These are phyloP conservation scores for Eumerus sabulonum DNA, from an alignment of 2,888 invertebrate species.

Conservation along the genomic window DNA sequence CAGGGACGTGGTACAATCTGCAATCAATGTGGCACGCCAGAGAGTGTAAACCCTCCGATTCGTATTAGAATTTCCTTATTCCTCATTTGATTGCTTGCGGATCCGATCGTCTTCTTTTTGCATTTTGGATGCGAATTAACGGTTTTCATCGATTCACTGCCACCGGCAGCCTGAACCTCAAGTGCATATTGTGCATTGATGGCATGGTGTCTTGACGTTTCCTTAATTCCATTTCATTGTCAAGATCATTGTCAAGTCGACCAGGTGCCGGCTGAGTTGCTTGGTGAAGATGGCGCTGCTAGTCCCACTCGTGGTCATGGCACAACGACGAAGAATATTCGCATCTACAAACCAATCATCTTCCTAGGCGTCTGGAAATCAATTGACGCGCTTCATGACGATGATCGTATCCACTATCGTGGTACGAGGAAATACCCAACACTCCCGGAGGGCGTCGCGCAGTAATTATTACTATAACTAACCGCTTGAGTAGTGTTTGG, in stretches of 20 bases:
- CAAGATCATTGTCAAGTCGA: constrained; percentile 63
- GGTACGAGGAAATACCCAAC: neutral
- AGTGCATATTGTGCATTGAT: constrained; percentile 11
- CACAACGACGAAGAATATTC: neutral
- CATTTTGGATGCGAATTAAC: constrained; percentile 49
- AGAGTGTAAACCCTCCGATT: constrained; percentile 34
- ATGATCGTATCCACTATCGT: constrained; percentile 35
- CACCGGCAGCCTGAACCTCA: constrained; percentile 39
- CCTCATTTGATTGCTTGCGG: constrained; percentile 55
- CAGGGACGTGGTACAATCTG: too few species aligned
- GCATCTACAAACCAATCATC: neutral
- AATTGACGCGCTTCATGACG: constrained; percentile 57
- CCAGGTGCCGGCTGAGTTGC: constrained; percentile 20
- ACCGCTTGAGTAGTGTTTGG: constrained; percentile 49
- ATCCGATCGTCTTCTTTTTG: constrained; percentile 12
- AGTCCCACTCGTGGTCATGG: constrained; percentile 1
- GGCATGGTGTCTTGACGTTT: constrained; percentile 19
- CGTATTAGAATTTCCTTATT: constrained; percentile 62
- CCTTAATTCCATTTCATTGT: constrained; percentile 48
- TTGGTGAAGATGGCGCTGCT: constrained; percentile 7
- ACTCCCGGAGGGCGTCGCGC: constrained; percentile 18
- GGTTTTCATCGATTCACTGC: constrained; percentile 31
- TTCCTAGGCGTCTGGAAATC: constrained; percentile 61
- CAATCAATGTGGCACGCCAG: too few species aligned
- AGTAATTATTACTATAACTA: constrained; percentile 45